Base-by-base conservation (phyloP, 2,888 invertebrate genomes). In the Drosophila robusta region DNA sequence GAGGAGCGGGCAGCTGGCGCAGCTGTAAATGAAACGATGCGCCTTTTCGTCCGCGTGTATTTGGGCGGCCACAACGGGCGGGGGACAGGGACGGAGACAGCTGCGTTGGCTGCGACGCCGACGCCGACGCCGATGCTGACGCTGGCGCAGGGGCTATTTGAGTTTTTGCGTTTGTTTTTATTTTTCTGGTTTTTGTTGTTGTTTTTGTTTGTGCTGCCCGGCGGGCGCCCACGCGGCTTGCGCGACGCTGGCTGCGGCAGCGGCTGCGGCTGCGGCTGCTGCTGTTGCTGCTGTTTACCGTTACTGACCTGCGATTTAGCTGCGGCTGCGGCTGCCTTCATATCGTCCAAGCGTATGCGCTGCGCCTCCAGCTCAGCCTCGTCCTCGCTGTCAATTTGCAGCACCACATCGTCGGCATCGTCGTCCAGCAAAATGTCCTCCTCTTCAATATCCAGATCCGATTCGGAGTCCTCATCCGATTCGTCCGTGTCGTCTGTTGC, bases 281-380 rank as follows among this genome's bases (percentile, higher is more conserved):
- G 55, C 39, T 58, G 67, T 36, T 52, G 14, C 56, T 65, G 18
- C 18, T 18, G 18, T 18, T 71, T 57, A 47, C 73, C 82, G 62
- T 70, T 79, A 75, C 75, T 75, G 75, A 75, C 75, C 75, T 75
- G 75, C 78, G 74, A 78, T 65, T 83, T 61, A 38, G 78, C 72
- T 52, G 70, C 63, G 3, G 76, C 70, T 4, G 77, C 73, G 57
- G 66, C 87, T 66, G 68, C 74, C 36, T 73, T 70, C 57, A 87
- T 49, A 50, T 90, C 86, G 22, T 86, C 90, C 62, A 91, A 80
- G 12, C 85, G 82, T 67, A 90, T 90, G 54, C 90, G 89, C 60
- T 90, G 90, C 2, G 90, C 90, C 42, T 90, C 90, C 49, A 90
- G 54, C 51, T 90, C 90, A 3, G 91, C 90, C 71, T 90, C 90